Evolutionary conservation across 2,888 invertebrate genomes (phyloP).

Genomic region (Cyrtodaria siliqua): DNA sequence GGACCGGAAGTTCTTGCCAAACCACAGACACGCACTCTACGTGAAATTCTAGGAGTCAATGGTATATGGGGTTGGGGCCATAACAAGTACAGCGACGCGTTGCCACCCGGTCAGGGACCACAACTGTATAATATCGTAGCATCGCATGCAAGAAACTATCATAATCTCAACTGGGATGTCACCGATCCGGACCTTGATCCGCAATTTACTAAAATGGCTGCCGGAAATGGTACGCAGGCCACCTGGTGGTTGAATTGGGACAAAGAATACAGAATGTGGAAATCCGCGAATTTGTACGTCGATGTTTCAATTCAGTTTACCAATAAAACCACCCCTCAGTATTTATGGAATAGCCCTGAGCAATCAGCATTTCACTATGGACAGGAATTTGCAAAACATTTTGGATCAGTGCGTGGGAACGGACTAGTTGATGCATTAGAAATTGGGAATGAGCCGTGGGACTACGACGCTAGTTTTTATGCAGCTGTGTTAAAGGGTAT

Average conservation of each 20-base stretch:
- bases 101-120: slow-evolving; percentile 64
- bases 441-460: slow-evolving; percentile 77
- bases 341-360: slow-evolving; percentile 66
- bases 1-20: slow-evolving; percentile 48
- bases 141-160: slow-evolving; percentile 74
- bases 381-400: slow-evolving; percentile 70
- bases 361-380: slow-evolving; percentile 67
- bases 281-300: slow-evolving; percentile 60
- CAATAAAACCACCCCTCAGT: slow-evolving; percentile 59
- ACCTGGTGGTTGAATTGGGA: slow-evolving; percentile 77
- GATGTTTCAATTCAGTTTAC: slow-evolving; percentile 74
- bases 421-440: slow-evolving; percentile 68
- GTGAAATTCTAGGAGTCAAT: slow-evolving; percentile 72
- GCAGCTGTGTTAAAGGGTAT: slow-evolving; percentile 67
- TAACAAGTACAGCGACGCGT: slow-evolving; percentile 50
- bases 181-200: slow-evolving; percentile 69
- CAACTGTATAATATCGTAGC: slow-evolving; percentile 66
- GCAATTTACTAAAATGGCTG: slow-evolving; percentile 66
- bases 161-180: slow-evolving; percentile 75
- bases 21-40: slow-evolving; percentile 57
- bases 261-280: slow-evolving; percentile 71
- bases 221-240: slow-evolving; percentile 69
- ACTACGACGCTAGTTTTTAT: slow-evolving; percentile 72
- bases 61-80: slow-evolving; percentile 79
- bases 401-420: slow-evolving; percentile 68